Percentiles rank a stretch among this genome's conserved stretches.
Evolutionary conservation across 2,797 vertebrate genomes (phyloP).

Genomic region (Hemitrygon akajei): DNA sequence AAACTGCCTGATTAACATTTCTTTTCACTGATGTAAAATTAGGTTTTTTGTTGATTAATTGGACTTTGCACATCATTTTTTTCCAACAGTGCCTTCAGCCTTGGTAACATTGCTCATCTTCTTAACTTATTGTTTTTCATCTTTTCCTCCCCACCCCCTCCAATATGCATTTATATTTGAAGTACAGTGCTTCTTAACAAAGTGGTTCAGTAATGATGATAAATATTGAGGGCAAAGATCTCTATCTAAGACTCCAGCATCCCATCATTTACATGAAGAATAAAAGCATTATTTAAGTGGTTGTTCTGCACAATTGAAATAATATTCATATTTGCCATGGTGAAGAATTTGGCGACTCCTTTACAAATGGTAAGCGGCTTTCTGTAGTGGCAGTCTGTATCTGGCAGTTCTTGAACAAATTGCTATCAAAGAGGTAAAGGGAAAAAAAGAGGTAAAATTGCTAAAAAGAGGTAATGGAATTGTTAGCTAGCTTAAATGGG

Average conservation of each 20-base stretch:
- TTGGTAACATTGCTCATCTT: neutral
- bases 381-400: neutral
- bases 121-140: neutral
- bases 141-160: neutral
- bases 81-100: neutral
- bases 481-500: too few relatives aligned
- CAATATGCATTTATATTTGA: neutral
- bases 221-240: neutral
- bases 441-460: too few relatives aligned
- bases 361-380: neutral
- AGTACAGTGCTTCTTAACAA: neutral
- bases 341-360: neutral
- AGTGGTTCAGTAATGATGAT: neutral
- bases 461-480: too few relatives aligned
- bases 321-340: neutral
- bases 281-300: neutral
- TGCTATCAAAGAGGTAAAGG: too few relatives aligned
- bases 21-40: neutral
- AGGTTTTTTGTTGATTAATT: neutral
- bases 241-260: neutral
- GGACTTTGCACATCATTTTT: neutral
- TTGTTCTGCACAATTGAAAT: neutral
- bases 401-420: neutral
- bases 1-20: neutral
- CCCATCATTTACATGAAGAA: neutral